Evolutionary conservation across 2,888 invertebrate genomes (phyloP).

Genomic region (Ormyrus labotus): DNA sequence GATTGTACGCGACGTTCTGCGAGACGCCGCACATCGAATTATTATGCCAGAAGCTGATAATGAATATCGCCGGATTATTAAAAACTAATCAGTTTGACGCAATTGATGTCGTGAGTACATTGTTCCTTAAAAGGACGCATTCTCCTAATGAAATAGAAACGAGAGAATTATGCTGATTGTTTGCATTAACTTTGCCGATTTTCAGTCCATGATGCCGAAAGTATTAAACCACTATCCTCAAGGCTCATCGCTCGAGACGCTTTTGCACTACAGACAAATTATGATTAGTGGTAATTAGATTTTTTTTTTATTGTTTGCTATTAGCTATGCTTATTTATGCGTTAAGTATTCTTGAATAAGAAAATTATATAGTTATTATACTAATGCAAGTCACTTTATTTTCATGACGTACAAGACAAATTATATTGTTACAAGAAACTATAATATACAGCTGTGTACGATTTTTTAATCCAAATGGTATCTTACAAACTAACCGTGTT

Average conservation of each 20-base stretch:
- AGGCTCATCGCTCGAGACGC: conserved; percentile 66
- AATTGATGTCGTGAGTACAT: conserved; percentile 46
- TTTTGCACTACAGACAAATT: conserved; percentile 68
- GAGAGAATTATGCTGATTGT: conserved; percentile 13
- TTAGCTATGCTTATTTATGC: no score
- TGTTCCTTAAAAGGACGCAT: conserved; percentile 5
- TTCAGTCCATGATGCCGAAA: conserved; percentile 62
- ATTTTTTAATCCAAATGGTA: background rate
- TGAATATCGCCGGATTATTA: conserved; percentile 62
- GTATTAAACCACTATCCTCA: conserved; percentile 66
- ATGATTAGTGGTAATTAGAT: conserved; percentile 62
- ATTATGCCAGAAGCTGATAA: conserved; percentile 62
- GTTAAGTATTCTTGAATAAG: no score
- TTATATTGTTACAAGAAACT: background rate
- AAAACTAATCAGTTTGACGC: conserved; percentile 64
- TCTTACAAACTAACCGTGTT: no score
- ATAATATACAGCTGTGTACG: background rate
- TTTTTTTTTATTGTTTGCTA: background rate
- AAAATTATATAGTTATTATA: no score
- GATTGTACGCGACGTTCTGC: conserved; percentile 61
- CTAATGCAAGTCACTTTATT: no score
- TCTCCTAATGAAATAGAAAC: background rate
- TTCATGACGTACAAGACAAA: background rate
- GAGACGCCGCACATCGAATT: conserved; percentile 60
- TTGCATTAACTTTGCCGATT: conserved; percentile 1